Evolutionary conservation across 1,140 invertebrate species (phyloP).

Genomic region (Macrobrachium rosenbergii): DNA sequence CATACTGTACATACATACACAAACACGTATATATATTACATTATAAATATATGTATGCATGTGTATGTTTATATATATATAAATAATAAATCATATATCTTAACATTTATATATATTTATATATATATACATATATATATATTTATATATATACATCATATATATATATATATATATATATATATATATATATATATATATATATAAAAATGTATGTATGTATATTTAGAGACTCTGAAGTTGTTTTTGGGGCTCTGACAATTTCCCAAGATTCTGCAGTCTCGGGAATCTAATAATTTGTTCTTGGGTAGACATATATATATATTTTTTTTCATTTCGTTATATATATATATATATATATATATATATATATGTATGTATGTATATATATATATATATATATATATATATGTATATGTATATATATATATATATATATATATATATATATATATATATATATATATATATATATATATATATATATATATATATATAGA

Average conservation of each 20-base stretch:
- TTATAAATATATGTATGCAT: conserved; percentile 2
- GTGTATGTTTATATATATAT: conserved; percentile 17
- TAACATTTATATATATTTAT: background rate
- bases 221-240: too few relatives aligned
- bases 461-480: conserved; percentile 27
- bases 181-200: too few relatives aligned
- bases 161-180: conserved; percentile 9
- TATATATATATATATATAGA: background rate
- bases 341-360: conserved; percentile 14
- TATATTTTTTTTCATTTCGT: background rate
- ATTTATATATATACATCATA: background rate
- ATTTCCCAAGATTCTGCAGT: too few relatives aligned
- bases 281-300: too few relatives aligned
- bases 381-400: conserved; percentile 24
- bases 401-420: conserved; percentile 7
- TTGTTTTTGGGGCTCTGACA: too few relatives aligned
- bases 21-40: background rate
- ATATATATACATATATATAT: background rate
- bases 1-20: background rate
- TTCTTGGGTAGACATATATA: background rate
- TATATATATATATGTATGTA: conserved; percentile 27
- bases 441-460: conserved; percentile 24
- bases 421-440: conserved; percentile 27
- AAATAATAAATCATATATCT: conserved; percentile 8
- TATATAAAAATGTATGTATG: too few relatives aligned